Percentiles rank a stretch among this genome's conserved stretches.
phyloP scores from a whole-genome alignment of 1,140 invertebrate genomes.

The Tetragonula clypearis region DNA sequence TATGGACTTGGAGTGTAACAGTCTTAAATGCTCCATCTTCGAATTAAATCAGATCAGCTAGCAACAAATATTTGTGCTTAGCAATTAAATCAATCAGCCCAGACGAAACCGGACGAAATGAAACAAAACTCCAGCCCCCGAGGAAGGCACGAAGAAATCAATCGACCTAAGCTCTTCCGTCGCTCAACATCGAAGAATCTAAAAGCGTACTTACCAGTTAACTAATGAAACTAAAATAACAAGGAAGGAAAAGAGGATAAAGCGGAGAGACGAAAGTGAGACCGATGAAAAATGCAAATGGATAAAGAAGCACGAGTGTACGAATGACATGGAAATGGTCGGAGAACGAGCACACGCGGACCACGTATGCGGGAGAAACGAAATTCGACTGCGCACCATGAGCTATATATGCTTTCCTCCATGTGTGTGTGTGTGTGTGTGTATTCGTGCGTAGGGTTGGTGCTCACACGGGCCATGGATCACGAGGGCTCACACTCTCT shows the following conservation, averaged over 20 bases:
- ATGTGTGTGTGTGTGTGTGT: background rate
- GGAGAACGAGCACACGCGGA: conserved; percentile 41
- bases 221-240: conserved; percentile 46
- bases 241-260: conserved; percentile 25
- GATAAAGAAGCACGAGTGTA: conserved; percentile 43
- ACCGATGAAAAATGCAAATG: conserved; percentile 32
- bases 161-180: background rate
- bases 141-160: background rate
- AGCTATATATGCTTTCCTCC: background rate
- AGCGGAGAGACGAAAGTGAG: conserved; percentile 1
- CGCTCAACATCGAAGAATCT: no score
- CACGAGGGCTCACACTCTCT: conserved; percentile 77
- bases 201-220: background rate
- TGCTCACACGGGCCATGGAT: conserved; percentile 69
- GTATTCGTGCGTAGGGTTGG: conserved; percentile 34
- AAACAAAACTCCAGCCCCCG: background rate
- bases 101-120: background rate
- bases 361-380: conserved; percentile 12
- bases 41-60: background rate
- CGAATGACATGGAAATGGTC: conserved; percentile 62
- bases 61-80: background rate
- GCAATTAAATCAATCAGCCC: background rate
- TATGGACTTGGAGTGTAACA: no score
- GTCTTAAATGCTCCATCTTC: no score
- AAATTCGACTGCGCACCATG: conserved; percentile 42